Conservation (phyloP, 1,140 invertebrate species). For the Telenomus remus region DNA sequence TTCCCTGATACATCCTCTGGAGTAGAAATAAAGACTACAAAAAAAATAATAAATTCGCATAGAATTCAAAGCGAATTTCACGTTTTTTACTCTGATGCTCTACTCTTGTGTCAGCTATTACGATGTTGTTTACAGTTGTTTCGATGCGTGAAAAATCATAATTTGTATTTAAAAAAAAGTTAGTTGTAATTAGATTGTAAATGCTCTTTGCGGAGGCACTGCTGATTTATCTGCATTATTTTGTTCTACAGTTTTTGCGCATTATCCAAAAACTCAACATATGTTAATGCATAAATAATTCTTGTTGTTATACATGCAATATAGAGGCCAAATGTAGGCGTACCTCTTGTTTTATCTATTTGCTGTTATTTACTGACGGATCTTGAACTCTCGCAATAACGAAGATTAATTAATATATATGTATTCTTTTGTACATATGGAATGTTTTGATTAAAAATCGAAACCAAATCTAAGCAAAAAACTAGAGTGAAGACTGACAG, state of each 20-base stretch:
- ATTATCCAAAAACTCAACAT: constrained; percentile 10
- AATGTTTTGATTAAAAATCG: constrained; percentile 35
- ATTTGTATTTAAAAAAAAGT: not conserved
- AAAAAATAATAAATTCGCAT: not conserved
- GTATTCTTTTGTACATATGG: not conserved
- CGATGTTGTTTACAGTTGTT: too few relatives aligned
- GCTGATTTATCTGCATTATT: not conserved
- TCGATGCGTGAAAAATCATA: too few relatives aligned
- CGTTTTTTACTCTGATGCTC: too few relatives aligned
- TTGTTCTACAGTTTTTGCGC: not conserved
- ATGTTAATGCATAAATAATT: constrained; percentile 8
- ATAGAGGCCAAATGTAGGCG: not conserved
- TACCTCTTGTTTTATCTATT: not conserved
- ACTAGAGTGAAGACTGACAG: constrained; percentile 34
- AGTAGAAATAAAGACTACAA: not conserved
- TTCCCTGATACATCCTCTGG: not conserved
- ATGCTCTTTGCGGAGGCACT: too few relatives aligned
- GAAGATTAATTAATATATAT: constrained; percentile 24
- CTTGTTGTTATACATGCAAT: not conserved
- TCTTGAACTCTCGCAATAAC: constrained; percentile 5
- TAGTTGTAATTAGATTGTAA: constrained; percentile 5
- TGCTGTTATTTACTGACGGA: not conserved
- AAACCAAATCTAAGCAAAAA: constrained; percentile 38
- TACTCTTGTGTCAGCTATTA: too few relatives aligned
- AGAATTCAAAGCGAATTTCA: not conserved